A percentile compares a stretch with the other conserved stretches of the same genome.
Evolutionary conservation across 2,113 vertebrate genomes (phyloP).

Genomic region (Indicator indicator): DNA sequence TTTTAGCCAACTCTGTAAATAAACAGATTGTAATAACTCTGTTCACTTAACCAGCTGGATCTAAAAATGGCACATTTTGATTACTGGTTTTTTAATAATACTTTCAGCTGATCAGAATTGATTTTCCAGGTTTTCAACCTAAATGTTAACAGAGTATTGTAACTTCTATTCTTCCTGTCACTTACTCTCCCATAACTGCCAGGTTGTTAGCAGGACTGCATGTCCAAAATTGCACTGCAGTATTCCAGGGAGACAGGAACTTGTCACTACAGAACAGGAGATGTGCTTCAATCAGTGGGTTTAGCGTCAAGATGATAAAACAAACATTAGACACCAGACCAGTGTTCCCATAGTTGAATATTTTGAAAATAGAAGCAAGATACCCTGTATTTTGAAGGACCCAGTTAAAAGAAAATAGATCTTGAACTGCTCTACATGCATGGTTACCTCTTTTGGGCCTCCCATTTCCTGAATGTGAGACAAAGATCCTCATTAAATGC

Average conservation of each 20-base stretch:
- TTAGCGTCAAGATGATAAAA: not conserved
- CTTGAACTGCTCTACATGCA: not conserved
- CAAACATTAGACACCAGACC: not conserved
- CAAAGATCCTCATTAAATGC: not conserved
- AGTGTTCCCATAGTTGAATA: fast-evolving
- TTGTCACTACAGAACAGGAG: not conserved
- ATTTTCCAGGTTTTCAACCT: not conserved
- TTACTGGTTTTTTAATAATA: not conserved
- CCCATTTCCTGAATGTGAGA: not conserved
- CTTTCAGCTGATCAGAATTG: not conserved
- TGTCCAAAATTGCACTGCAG: not conserved
- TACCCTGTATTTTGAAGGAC: not conserved
- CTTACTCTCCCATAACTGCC: not conserved
- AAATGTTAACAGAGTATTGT: not conserved
- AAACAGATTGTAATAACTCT: not conserved
- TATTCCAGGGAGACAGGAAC: not conserved
- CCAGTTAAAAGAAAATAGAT: not conserved
- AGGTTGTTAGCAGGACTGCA: not conserved
- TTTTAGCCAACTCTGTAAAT: not conserved
- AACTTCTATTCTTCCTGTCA: not conserved
- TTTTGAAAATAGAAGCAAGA: not conserved
- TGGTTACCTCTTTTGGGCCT: not conserved
- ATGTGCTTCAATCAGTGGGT: not conserved
- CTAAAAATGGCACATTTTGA: not conserved
- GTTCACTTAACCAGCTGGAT: not conserved